phyloP scores from a whole-genome alignment of 2,113 vertebrate genomes.

The Aplodontia rufa region DNA sequence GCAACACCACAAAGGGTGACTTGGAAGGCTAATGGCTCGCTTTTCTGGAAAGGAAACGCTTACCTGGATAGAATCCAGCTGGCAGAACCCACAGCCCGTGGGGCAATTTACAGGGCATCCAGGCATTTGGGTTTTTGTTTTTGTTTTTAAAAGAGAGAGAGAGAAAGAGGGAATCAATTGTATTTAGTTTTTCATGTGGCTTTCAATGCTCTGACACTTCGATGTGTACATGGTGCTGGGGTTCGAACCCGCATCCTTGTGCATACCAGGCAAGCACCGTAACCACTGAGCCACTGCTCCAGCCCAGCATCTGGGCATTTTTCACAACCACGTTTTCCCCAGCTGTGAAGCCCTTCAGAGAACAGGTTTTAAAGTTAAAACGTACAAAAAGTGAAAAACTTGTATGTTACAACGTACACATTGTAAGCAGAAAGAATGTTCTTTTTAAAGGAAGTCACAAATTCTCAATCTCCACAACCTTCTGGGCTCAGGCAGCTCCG shows the following conservation, averaged over 20 bases:
- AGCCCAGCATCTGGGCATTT: too few relatives aligned
- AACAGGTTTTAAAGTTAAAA: background rate
- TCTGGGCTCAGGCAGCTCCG: too few relatives aligned
- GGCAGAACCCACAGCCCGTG: accelerated
- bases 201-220: too few relatives aligned
- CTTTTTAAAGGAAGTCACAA: background rate
- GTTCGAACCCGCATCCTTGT: too few relatives aligned
- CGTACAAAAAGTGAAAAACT: background rate
- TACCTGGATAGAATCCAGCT: background rate
- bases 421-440: accelerated
- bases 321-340: background rate
- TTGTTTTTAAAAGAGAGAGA: too few relatives aligned
- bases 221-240: too few relatives aligned
- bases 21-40: accelerated
- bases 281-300: too few relatives aligned
- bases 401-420: accelerated
- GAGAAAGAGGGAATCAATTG: too few relatives aligned
- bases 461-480: background rate
- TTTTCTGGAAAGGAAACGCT: background rate
- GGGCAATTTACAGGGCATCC: background rate
- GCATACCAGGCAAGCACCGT: too few relatives aligned
- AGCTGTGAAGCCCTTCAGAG: background rate
- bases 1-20: background rate
- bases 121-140: too few relatives aligned
- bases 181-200: too few relatives aligned